phyloP scores from a whole-genome alignment of 2,797 vertebrate species.

The Anas bahamensis region DNA sequence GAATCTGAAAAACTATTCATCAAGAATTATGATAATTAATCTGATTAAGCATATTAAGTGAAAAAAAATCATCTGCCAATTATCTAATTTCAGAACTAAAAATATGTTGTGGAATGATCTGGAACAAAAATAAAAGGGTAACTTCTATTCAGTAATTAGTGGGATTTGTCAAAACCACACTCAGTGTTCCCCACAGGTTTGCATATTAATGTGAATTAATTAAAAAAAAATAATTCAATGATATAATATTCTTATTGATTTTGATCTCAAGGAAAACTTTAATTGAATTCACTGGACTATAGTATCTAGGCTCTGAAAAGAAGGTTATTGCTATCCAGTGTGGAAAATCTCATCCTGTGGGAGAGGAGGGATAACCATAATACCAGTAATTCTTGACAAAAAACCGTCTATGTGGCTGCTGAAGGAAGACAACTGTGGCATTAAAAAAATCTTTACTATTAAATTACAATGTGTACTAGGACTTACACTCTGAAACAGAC shows the following conservation, averaged over 20 bases:
- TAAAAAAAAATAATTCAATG: background rate
- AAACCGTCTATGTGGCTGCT: background rate
- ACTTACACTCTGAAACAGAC: background rate
- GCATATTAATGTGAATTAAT: background rate
- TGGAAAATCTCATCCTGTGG: background rate
- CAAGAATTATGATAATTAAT: background rate
- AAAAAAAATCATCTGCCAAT: background rate
- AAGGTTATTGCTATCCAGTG: background rate
- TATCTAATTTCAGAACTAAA: background rate
- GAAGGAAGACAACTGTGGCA: background rate
- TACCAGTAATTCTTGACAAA: background rate
- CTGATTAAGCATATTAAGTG: background rate
- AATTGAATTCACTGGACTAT: background rate
- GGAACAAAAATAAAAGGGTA: background rate
- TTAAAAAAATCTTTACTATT: background rate
- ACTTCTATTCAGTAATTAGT: background rate
- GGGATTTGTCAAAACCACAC: background rate
- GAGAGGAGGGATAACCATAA: background rate
- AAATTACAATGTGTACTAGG: conserved; percentile 32
- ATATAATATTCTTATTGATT: background rate
- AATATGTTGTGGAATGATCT: background rate
- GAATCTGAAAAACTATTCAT: background rate
- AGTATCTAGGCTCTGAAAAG: background rate
- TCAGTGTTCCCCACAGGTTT: background rate
- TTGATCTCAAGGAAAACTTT: background rate